Evolutionary conservation across 2,113 vertebrate species (phyloP), one percentile per base, ranked within the genome.

Genomic region (Ageneiosus marmoratus): DNA sequence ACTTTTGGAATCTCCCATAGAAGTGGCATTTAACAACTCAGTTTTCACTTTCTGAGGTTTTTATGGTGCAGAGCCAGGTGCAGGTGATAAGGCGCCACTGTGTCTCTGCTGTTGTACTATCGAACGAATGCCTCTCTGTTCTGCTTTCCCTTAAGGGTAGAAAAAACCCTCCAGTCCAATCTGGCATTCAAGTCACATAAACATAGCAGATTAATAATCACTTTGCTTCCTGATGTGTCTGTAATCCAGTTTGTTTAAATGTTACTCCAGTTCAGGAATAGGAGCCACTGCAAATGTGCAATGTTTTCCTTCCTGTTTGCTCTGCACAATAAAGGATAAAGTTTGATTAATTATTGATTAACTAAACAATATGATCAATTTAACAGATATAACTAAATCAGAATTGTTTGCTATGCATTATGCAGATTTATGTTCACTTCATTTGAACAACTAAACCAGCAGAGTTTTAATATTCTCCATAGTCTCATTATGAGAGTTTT

Each of bases 151-250:
- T 80, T 50, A 24, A 70, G 44, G 72, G 44, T 2, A 44, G 20
- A 77, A 51, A 85, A 60, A 72, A 5, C 4, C 63, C 29, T 74
- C 37, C 48, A 76, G 48, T 77, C 50, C 55, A 51, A 16, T 29
- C 32, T 29, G 29, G 29, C 46, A 77, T 85, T 77, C 86, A 81
- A 56, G 81, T 85, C 83, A 84, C 74, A 72, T 86, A 80, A 87
- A 81, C 65, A 84, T 34, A 80, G 77, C 72, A 44, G 62, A 80
- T 84, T 86, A 51, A 48, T 29, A 73, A 83, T 78, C 18, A 3
- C 48, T 13, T 67, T 60, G 34, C 44, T 84, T 73, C 78, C 70
- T 74, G 32, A 80, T 79, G 79, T 73, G 48, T 77, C 72, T 82
- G 5, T 50, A 82, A 48, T 24, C 34, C 37, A 37, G 74, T 37